Evolutionary conservation across 2,797 vertebrate genomes (phyloP), one percentile per base, ranked within the genome.

Genomic region (Anguilla marmorata): DNA sequence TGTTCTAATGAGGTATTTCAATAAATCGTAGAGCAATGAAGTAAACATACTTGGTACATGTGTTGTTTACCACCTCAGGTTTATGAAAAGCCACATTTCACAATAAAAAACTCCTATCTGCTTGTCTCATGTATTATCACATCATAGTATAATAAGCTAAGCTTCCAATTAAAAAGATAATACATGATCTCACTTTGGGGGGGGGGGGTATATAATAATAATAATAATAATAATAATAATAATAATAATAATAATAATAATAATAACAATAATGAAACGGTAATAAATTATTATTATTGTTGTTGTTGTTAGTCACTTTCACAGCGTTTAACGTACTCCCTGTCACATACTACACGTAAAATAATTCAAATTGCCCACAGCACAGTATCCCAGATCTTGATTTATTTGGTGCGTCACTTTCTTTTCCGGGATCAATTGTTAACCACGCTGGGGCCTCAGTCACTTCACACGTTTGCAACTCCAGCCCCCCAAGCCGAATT

Each of bases 81-180:
- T 72, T 83, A 76, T 74, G 69, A 24, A 45, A 66, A 85, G 72
- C 30, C 89, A 89, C 87, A 92, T 92, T 93, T 95, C 92, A 86
- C 92, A 54, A 87, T 58, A 84, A 69, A 91, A 90, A 93, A 82
- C 91, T 94, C 91, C 94, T 94, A 87, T 63, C 89, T 92, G 86
- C 54, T 52, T n/a, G 30, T n/a, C 72, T 3, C 58, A 48, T 52
- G 86, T 48, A n/a, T 27, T 7, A 60, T 63, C 41, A 87, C 84
- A 37, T 84, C 76, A 85, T 50, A 56, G 76, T 76, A 87, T 84
- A 86, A 86, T 85, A 74, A 87, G 4, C 84, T 1, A 63, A 85
- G 37, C 24, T 11, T n/a, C 50, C 37, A 41, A 85, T 27, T 41
- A 48, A 27, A 84, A 86, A 86, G 84, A 84, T 16, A 52, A 86